Base-by-base conservation (phyloP, 2,888 invertebrate species). In the Apeira syringaria region DNA sequence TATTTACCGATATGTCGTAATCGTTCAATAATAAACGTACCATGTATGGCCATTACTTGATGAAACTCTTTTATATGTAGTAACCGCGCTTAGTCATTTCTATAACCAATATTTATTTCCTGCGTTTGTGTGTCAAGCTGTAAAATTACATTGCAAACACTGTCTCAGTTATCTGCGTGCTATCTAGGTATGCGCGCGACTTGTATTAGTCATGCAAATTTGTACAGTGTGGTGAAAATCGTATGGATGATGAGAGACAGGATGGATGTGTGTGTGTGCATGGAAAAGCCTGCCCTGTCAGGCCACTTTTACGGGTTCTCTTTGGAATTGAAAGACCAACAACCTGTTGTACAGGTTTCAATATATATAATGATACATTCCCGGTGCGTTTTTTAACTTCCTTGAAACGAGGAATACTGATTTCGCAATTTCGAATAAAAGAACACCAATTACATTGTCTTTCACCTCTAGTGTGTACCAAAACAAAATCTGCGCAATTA, bases 241-340 rank as follows among this genome's bases (percentile, higher is more conserved):
- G 30, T 48, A 45, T 48, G 47, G 30, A 30, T 37, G 35, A 27
- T 38, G 24, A n/a, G 24, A 38, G 35, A 9, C 7, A 39, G 20
- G n/a, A n/a, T n/a, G n/a, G n/a, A n/a, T n/a, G n/a, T n/a, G n/a
- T n/a, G 42, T 46, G 37, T 47, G 40, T 51, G 42, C 50, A 43
- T 58, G 61, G 56, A 61, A 53, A 60, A 59, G 49, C 55, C 42
- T 37, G 53, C 37, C 54, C 35, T 34, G 61, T 45, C 37, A 39
- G 56, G 57, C 73, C 53, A 68, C 64, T 68, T 68, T 62, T 62
- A 61, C 59, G 56, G 56, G 53, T 56, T 58, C 45, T 56, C 56
- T 58, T 60, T 55, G 50, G 61, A 59, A 60, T 60, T 54, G 50
- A 59, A 59, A 60, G 55, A 67, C 56, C 58, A 45, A 59, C 56